These are phyloP conservation scores for Myotis davidii DNA, from an alignment of 2,113 vertebrate species.

Conservation along the genomic window DNA sequence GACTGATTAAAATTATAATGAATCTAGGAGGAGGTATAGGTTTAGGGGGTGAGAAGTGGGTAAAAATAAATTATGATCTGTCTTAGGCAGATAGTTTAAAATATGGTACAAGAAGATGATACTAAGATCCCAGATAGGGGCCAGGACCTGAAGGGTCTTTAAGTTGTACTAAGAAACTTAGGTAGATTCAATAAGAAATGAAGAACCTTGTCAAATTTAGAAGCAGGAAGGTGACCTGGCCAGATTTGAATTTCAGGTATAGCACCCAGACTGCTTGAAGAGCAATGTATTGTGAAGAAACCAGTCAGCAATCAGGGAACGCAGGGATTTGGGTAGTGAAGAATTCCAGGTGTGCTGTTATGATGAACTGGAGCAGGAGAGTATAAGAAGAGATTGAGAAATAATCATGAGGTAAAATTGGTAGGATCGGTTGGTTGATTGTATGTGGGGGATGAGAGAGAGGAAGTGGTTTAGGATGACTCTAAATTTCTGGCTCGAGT, in stretches of 20 bases:
- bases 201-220: background rate
- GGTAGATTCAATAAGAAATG: background rate
- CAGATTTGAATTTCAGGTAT: background rate
- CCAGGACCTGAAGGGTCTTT: background rate
- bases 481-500: conserved; percentile 22
- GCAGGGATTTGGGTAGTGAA: background rate
- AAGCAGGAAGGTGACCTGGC: background rate
- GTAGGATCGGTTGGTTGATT: background rate
- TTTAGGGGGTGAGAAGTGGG: background rate
- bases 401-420: background rate
- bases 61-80: background rate
- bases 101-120: background rate
- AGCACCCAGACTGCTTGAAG: background rate
- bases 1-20: background rate
- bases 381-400: conserved; percentile 15
- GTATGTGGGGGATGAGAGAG: background rate
- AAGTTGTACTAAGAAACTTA: background rate
- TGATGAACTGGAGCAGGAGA: background rate
- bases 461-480: conserved; percentile 50
- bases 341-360: background rate
- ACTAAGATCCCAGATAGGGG: background rate
- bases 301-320: background rate
- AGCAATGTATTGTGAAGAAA: background rate
- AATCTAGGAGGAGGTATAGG: background rate
- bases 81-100: background rate